Evolutionary conservation across 2,113 vertebrate genomes (phyloP).

Genomic region (Pelmatolapia mariae): DNA sequence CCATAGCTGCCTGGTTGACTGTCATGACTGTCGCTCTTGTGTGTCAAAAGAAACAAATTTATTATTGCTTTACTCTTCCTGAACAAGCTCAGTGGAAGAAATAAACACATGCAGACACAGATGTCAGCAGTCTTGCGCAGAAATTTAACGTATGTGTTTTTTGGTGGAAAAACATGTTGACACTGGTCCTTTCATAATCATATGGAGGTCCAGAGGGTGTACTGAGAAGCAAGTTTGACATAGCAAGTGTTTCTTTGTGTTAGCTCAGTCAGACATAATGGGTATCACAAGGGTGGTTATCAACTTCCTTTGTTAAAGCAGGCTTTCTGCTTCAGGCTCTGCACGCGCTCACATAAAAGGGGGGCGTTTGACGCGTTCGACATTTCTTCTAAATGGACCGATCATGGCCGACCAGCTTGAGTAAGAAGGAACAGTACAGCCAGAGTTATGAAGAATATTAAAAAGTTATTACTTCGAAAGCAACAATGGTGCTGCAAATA

Average conservation of each 20-base stretch:
- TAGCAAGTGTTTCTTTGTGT: background rate
- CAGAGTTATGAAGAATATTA: background rate
- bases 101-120: background rate
- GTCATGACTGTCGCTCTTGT: background rate
- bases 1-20: background rate
- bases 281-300: background rate
- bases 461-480: background rate
- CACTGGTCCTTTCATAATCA: background rate
- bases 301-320: background rate
- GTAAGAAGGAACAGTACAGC: background rate
- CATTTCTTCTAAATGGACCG: background rate
- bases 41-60: background rate
- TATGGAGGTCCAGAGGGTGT: background rate
- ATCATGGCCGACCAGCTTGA: background rate
- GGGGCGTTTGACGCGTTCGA: background rate
- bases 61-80: background rate
- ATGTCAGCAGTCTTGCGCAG: background rate
- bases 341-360: background rate
- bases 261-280: background rate
- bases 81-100: background rate
- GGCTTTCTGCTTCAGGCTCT: background rate
- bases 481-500: background rate
- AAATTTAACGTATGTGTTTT: background rate
- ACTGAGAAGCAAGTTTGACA: background rate
- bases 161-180: background rate